Conservation (phyloP, 2,797 vertebrate genomes). For the Hafferia zeledoni region DNA sequence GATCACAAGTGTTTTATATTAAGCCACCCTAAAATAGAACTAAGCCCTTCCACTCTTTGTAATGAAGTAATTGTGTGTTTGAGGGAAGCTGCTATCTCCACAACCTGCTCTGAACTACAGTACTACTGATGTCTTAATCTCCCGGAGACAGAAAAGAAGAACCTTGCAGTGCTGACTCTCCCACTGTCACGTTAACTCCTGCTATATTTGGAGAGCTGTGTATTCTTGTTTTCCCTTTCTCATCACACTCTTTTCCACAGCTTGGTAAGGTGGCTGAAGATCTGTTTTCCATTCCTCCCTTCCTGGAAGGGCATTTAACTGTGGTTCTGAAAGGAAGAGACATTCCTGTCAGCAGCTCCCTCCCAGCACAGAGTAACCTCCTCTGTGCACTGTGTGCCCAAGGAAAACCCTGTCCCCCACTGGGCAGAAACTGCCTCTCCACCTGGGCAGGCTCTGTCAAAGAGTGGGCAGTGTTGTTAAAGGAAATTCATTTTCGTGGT, state of each 20-base stretch:
- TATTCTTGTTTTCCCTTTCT: conserved; percentile 16
- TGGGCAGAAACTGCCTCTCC: background rate
- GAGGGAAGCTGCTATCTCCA: conserved; percentile 39
- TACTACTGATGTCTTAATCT: conserved; percentile 30
- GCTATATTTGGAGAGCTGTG: conserved; percentile 6
- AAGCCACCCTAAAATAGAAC: conserved; percentile 72
- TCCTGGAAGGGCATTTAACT: conserved; percentile 37
- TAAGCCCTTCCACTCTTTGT: conserved; percentile 70
- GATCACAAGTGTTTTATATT: conserved; percentile 77
- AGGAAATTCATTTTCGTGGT: background rate
- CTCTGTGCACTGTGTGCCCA: background rate
- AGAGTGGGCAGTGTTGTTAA: background rate
- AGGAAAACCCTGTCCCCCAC: background rate
- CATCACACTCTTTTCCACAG: conserved; percentile 17
- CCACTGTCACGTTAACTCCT: background rate
- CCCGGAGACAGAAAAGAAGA: background rate
- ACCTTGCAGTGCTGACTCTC: background rate
- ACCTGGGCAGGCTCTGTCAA: background rate
- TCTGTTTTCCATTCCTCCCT: conserved; percentile 42
- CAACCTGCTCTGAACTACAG: conserved; percentile 22
- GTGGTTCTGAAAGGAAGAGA: conserved; percentile 34
- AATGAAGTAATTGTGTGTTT: conserved; percentile 72
- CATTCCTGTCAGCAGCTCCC: conserved; percentile 33
- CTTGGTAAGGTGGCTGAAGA: conserved; percentile 7
- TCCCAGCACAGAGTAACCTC: conserved; percentile 13